Evolutionary conservation across 2,113 vertebrate species (phyloP).

Genomic region (Bombycilla garrulus): DNA sequence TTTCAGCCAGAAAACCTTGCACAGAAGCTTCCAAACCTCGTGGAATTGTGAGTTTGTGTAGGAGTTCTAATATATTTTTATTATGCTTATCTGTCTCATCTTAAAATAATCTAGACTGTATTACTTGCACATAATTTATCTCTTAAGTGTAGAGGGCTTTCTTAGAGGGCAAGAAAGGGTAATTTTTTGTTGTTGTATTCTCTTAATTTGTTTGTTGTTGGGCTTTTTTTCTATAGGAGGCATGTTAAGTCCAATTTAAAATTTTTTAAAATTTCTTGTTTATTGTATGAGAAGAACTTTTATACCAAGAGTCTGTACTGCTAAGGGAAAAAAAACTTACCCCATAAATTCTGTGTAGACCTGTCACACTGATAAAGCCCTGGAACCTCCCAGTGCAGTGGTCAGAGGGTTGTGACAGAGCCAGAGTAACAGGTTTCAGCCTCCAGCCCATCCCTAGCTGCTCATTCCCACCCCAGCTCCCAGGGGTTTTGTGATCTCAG

Average conservation of each 20-base stretch:
- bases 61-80: slow-evolving; percentile 19
- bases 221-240: background rate
- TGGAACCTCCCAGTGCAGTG: background rate
- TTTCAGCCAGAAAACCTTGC: slow-evolving; percentile 96
- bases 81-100: background rate
- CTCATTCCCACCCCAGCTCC: background rate
- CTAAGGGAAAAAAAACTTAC: background rate
- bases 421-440: background rate
- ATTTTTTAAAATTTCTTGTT: background rate
- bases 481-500: background rate
- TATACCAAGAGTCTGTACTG: background rate
- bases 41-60: slow-evolving; percentile 91
- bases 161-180: background rate
- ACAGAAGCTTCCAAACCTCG: slow-evolving; percentile 96
- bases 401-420: background rate
- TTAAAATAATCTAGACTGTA: slow-evolving; percentile 5
- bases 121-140: background rate
- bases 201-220: background rate
- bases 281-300: background rate
- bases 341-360: background rate
- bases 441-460: background rate
- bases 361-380: background rate
- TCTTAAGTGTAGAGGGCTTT: background rate
- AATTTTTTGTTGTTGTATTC: background rate
- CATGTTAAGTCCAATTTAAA: background rate